phyloP scores from a whole-genome alignment of 92 coral and sea anemone genomes.

The Galaxea fascicularis region DNA sequence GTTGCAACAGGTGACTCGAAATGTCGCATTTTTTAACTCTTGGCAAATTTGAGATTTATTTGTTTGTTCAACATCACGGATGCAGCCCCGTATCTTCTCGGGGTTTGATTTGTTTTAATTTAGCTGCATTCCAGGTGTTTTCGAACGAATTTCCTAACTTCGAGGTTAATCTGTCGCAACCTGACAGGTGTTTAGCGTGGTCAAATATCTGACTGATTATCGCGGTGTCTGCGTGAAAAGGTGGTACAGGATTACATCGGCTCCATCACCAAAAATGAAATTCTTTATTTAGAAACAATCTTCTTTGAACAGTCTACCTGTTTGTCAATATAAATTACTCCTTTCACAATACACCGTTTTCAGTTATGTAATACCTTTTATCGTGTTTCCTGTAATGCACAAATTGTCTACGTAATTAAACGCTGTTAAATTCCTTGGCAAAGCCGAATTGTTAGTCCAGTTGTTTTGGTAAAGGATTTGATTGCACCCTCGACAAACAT shows the following conservation, averaged over 20 bases:
- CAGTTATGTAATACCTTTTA: not conserved
- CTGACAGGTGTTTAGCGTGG: constrained; percentile 46
- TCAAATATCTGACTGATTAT: constrained; percentile 33
- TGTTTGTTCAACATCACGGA: not conserved
- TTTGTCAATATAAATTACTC: constrained; percentile 29
- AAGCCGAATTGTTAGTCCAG: not conserved
- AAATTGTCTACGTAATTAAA: not conserved
- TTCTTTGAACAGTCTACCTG: constrained; percentile 28
- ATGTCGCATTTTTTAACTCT: not conserved
- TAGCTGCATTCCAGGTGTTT: constrained; percentile 35
- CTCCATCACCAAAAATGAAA: constrained; percentile 9
- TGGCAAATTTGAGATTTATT: not conserved
- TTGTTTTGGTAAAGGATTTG: constrained; percentile 31
- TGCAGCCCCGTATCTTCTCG: not conserved
- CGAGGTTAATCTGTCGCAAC: not conserved
- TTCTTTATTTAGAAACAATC: constrained; percentile 33
- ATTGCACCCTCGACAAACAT: not conserved
- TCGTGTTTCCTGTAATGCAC: not conserved
- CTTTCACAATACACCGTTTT: not conserved
- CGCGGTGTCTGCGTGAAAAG: constrained; percentile 33
- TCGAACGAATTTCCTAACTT: constrained; percentile 5
- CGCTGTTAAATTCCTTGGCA: constrained; percentile 22
- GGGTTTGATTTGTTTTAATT: not conserved
- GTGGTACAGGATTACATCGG: constrained; percentile 23
- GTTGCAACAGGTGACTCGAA: not conserved